Evolutionary conservation across 2,888 invertebrate species (phyloP), one percentile per base, ranked within the genome.

Genomic region (Diaperis boleti): DNA sequence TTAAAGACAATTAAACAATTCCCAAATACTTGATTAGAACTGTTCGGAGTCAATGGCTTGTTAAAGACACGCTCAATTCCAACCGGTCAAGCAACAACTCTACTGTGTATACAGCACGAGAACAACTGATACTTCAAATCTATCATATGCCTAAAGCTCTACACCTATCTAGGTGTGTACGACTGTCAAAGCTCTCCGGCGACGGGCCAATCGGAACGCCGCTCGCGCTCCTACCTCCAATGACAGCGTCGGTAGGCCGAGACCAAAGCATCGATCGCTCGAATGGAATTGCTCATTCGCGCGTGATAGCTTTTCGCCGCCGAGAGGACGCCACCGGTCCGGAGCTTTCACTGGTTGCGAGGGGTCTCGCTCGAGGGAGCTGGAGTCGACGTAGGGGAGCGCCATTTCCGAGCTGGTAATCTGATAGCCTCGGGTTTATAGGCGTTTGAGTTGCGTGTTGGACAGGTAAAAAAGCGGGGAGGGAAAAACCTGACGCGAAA

Each of bases 131-230:
- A 74, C 74, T 70, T 68, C 71, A 73, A 74, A 75, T 76, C 76
- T 75, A 76, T 76, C 76, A 74, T 72, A 69, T 69, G 68, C 68
- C 45, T 31, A 56, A 60, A 65, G 65, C 68, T 69, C 73, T 74
- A 73, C 74, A 79, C 80, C 79, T 79, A 76, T 72, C 75, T 75
- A 80, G 80, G 80, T 80, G 80, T 79, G 76, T 75, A 75, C 79
- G 72, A 73, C 75, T 74, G 78, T 77, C 78, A 76, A 71, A 69
- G 59, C 68, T 60, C 52, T 64, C 56, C 31, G 3, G n/a, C 52
- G 20, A 31, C 35, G 57, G 39, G 22, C 73, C 73, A 72, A 73
- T 74, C 61, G 50, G 26, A 47, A 33, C 47, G 44, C 33, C 44
- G 64, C 47, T 49, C 63, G 37, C 35, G 29, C 49, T 15, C 33